Evolutionary conservation across 2,888 invertebrate genomes (phyloP).

Genomic region (Sycophila texana): DNA sequence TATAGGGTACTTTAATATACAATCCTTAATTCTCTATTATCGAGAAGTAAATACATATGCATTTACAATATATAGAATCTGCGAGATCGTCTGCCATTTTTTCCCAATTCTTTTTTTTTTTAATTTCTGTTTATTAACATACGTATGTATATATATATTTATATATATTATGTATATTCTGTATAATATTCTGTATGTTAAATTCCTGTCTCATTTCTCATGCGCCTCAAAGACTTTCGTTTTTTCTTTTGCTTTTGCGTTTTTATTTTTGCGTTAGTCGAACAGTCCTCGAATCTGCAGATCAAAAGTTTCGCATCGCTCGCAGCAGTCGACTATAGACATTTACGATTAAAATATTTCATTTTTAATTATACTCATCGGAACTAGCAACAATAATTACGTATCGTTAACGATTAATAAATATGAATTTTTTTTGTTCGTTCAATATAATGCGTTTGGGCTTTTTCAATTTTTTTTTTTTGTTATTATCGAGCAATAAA

Average conservation of each 20-base stretch:
- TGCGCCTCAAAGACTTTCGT: background rate
- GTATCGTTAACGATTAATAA: slow-evolving; percentile 51
- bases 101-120: slow-evolving; percentile 22
- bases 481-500: slow-evolving; percentile 49
- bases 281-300: slow-evolving; percentile 57
- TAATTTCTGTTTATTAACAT: slow-evolving; percentile 43
- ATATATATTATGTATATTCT: slow-evolving; percentile 52
- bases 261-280: slow-evolving; percentile 27
- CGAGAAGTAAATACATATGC: slow-evolving; percentile 64
- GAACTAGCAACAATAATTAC: slow-evolving; percentile 51
- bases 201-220: background rate
- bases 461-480: slow-evolving; percentile 1
- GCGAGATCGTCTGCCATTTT: slow-evolving; percentile 52
- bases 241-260: background rate
- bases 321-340: slow-evolving; percentile 42
- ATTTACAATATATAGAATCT: slow-evolving; percentile 59
- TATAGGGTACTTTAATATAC: slow-evolving; percentile 64
- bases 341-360: slow-evolving; percentile 49
- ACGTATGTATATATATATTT: slow-evolving; percentile 35
- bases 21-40: slow-evolving; percentile 64
- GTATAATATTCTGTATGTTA: slow-evolving; percentile 45
- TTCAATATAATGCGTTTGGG: background rate
- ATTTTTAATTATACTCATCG: slow-evolving; percentile 28
- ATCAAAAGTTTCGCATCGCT: slow-evolving; percentile 40
- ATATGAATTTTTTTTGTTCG: slow-evolving; percentile 35